Percentiles rank a stretch among this genome's conserved stretches.
Conservation (phyloP, 2,797 vertebrate genomes). For the Ciconia nigra region DNA sequence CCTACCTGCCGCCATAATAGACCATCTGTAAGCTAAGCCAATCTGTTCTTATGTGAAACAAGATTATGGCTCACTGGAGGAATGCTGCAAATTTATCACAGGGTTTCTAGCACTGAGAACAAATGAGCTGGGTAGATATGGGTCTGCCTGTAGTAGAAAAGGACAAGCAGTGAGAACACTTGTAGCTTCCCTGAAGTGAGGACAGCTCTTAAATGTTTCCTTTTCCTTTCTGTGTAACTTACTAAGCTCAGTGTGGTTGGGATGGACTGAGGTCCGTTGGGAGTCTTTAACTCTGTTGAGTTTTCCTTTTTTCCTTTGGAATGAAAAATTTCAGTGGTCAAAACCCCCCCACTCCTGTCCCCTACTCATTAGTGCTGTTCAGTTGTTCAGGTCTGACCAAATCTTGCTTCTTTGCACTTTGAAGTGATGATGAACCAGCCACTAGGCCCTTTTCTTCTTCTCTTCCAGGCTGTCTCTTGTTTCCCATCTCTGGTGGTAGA, state of each 20-base stretch:
- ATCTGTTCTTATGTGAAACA: not conserved
- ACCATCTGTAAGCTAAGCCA: not conserved
- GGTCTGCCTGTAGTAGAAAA: not conserved
- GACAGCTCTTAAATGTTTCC: not conserved
- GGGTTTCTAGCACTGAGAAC: not conserved
- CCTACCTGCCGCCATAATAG: not conserved
- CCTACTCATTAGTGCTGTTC: not conserved
- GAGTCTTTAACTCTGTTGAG: not conserved
- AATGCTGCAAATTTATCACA: not conserved
- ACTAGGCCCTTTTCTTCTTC: not conserved
- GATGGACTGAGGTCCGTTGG: not conserved
- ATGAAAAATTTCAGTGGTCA: not conserved
- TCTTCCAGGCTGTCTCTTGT: not conserved
- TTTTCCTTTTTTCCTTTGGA: not conserved
- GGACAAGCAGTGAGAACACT: not conserved
- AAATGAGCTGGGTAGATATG: not conserved
- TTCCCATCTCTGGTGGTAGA: accelerated
- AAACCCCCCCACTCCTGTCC: not conserved
- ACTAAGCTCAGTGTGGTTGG: not conserved
- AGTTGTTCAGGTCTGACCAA: not conserved
- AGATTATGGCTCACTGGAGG: not conserved
- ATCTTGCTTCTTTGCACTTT: not conserved
- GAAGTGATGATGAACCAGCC: not conserved
- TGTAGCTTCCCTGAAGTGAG: not conserved
- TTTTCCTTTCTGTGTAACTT: not conserved